phyloP scores from a whole-genome alignment of 2,888 invertebrate species.

The Agonopterix alstromeriana region DNA sequence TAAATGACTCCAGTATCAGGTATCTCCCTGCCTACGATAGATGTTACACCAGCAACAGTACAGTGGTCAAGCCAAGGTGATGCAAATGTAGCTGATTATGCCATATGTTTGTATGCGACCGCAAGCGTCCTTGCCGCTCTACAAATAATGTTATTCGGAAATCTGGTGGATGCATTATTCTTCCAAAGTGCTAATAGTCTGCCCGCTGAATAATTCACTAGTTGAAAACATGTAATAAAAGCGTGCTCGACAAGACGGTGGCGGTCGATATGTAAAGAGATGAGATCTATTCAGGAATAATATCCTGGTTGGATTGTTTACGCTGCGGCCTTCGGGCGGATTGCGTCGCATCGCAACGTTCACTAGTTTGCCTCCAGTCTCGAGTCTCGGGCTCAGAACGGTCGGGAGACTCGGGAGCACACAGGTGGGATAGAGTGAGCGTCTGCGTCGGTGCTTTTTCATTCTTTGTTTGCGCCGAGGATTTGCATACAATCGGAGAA shows the following conservation, averaged over 20 bases:
- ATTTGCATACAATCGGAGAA: slow-evolving; percentile 74
- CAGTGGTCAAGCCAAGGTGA: slow-evolving; percentile 33
- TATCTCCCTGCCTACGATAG: too few species aligned
- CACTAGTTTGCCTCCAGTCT: slow-evolving; percentile 14
- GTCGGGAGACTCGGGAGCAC: slow-evolving; percentile 22
- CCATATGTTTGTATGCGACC: slow-evolving; percentile 35
- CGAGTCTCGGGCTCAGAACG: slow-evolving; percentile 42
- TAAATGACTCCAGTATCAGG: too few species aligned
- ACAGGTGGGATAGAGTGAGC: slow-evolving; percentile 52
- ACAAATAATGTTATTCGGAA: slow-evolving; percentile 20
- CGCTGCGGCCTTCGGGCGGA: slow-evolving; percentile 34
- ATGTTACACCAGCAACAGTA: too few species aligned
- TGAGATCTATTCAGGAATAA: slow-evolving; percentile 63
- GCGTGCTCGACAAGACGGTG: slow-evolving; percentile 54
- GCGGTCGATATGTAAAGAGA: slow-evolving; percentile 61
- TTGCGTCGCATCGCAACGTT: slow-evolving; percentile 27
- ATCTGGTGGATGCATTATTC: slow-evolving; percentile 62
- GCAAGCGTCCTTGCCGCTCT: slow-evolving; percentile 38
- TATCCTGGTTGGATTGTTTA: slow-evolving; percentile 49
- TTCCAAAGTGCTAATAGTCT: slow-evolving; percentile 63
- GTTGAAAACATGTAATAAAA: slow-evolving; percentile 59
- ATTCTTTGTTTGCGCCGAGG: slow-evolving; percentile 68
- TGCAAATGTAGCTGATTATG: slow-evolving; percentile 33
- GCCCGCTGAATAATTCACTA: slow-evolving; percentile 63
- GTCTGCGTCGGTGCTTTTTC: slow-evolving; percentile 64